A percentile compares a stretch with the other conserved stretches of the same genome.
Conservation (phyloP, 2,888 invertebrate genomes). For the Ichneumoninae sp. region DNA sequence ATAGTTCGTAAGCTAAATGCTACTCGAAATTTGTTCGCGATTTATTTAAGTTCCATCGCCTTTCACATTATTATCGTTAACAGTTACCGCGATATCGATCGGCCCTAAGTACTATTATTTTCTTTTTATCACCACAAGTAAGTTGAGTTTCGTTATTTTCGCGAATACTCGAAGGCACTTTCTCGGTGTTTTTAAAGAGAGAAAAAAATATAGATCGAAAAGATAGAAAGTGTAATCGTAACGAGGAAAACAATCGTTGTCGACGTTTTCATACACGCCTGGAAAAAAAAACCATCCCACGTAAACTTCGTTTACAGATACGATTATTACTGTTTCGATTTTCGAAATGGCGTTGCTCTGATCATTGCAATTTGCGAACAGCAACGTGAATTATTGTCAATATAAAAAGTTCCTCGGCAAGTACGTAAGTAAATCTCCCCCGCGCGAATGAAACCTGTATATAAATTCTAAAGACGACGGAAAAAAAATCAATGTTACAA, state of each 20-base stretch:
- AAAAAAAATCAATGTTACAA: conserved; percentile 7
- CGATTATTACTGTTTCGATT: background rate
- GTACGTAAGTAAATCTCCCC: background rate
- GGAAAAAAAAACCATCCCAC: background rate
- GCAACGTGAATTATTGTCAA: conserved; percentile 5
- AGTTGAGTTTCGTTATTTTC: conserved; percentile 38
- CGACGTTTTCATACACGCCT: background rate
- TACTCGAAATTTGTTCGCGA: conserved; percentile 1
- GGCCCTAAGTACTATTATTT: conserved; percentile 53
- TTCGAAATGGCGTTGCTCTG: conserved; percentile 8
- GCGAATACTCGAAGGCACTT: conserved; percentile 57
- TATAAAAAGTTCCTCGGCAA: background rate
- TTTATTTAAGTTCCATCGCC: conserved; percentile 32
- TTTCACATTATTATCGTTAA: conserved; percentile 14
- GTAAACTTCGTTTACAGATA: conserved; percentile 41
- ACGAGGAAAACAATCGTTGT: background rate
- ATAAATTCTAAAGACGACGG: background rate
- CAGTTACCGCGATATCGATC: conserved; percentile 31
- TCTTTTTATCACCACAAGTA: conserved; percentile 48
- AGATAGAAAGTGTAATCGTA: background rate
- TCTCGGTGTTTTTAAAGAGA: conserved; percentile 9
- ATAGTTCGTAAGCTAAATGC: background rate
- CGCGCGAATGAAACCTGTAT: background rate
- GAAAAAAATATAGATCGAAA: background rate
- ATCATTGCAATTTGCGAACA: background rate